phyloP scores from a whole-genome alignment of 2,888 invertebrate species.

The Ophioninae sp. region DNA sequence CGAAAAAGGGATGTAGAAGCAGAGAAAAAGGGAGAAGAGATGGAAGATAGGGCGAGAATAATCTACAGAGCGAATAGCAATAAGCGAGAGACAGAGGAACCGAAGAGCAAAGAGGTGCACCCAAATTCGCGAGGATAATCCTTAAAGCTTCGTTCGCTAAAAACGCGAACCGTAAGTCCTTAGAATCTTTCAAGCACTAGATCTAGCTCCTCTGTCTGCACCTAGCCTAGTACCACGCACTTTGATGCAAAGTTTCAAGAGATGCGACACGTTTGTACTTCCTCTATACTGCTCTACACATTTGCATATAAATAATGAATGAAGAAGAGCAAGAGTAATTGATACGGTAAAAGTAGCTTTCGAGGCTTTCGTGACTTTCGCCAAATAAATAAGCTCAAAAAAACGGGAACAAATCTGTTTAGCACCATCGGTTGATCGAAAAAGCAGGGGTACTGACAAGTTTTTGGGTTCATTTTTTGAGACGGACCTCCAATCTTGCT shows the following conservation, averaged over 20 bases:
- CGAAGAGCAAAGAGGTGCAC: slow-evolving; percentile 53
- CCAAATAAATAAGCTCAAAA: slow-evolving; percentile 41
- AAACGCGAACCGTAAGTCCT: slow-evolving; percentile 52
- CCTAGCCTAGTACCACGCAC: slow-evolving; percentile 33
- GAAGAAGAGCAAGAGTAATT: slow-evolving; percentile 6
- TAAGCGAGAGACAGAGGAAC: slow-evolving; percentile 37
- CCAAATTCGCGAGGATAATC: slow-evolving; percentile 63
- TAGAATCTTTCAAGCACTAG: slow-evolving; percentile 43
- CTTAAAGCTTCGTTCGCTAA: slow-evolving; percentile 49
- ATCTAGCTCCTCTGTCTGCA: slow-evolving; percentile 9
- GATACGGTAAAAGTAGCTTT: slow-evolving; percentile 33
- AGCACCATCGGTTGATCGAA: neutral
- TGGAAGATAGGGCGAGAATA: slow-evolving; percentile 31
- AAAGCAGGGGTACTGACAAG: neutral
- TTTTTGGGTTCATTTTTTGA: neutral
- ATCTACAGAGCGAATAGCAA: slow-evolving; percentile 24
- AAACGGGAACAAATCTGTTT: slow-evolving; percentile 38
- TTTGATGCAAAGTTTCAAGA: slow-evolving; percentile 15
- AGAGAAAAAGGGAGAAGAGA: slow-evolving; percentile 11
- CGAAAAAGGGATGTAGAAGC: neutral
- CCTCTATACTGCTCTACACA: neutral
- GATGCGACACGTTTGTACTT: slow-evolving; percentile 35
- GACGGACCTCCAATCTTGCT: neutral
- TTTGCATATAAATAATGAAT: slow-evolving; percentile 6
- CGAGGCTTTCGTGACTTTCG: slow-evolving; percentile 26